Base-by-base conservation (phyloP, 2,797 vertebrate species). In the Neostethus bicornis region DNA sequence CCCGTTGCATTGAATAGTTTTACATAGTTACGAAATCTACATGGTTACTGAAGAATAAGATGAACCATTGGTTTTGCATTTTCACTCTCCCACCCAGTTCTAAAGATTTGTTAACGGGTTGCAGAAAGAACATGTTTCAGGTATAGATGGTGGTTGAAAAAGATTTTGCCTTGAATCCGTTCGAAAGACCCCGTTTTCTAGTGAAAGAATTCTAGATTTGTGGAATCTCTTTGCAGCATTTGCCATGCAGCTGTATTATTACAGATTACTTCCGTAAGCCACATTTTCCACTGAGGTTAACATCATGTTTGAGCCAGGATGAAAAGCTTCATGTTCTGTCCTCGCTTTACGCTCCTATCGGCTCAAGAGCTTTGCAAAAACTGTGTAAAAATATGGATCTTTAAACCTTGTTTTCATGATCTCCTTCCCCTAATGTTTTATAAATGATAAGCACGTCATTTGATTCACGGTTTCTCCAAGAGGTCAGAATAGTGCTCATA, bases 241-340 rank as follows among this genome's bases (percentile, higher is more conserved):
- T 66, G 71, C 50, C 68, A 71, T 79, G 77, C 68, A 50, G 62
- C 66, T 25, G 81, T 64, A 81, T 84, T 84, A 84, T 83, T 82
- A 59, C 70, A 77, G 77, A 74, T 87, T 86, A 85, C 66, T 78
- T 66, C 66, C 76, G 74, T 86, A 85, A 89, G 70, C 67, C 48
- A 42, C 71, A 78, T 81, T 85, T 68, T 84, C 79, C 80, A 79
- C 74, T 73, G 82, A 81, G 79, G 79, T 86, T 84, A 81, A 81
- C 73, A 77, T 74, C 74, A 57, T 41, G 56, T 61, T 80, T 70
- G 57, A 80, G 68, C 66, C 54, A 28, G 59, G 51, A 75, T 77
- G 77, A 87, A 76, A 47, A 52, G 62, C 48, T 71, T 28, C 28
- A 26, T 70, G 65, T 65, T 56, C 57, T 66, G 67, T 61, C 72